Evolutionary conservation across 2,888 invertebrate genomes (phyloP), one percentile per base, ranked within the genome.

Genomic region (Drosophila setosimentum): DNA sequence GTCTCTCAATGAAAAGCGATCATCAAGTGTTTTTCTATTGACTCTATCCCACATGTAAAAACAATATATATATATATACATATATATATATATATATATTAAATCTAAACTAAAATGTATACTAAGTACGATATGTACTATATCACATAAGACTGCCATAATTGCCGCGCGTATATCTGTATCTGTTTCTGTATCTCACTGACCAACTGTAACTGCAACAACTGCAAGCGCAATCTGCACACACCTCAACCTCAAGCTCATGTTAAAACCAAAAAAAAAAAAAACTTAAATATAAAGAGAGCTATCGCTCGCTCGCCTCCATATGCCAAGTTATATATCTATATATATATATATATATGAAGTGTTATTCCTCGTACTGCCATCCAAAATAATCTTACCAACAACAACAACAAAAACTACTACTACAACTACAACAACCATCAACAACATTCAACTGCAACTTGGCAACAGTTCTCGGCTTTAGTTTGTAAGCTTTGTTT

Each of bases 401-500:
- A 70, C 63, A 73, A 73, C 68, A 68, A 40, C 80, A 71, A 61
- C 70, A 62, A 24, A 45, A 37, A 78, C 69, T 57, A 76, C 73
- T 60, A 68, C 64, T 63, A 45, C 64, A 58, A 76, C 51, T 60
- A 65, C 64, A 67, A 45, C 64, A 51, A 76, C 48, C 48, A 68
- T 64, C 76, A 76, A 73, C 69, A 78, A 76, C 65, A 78, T 72
- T 68, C 78, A 64, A 66, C 60, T 67, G 77, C 83, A 80, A 83
- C 73, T 83, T 81, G 83, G 71, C 86, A 80, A 84, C 70, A 79
- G 74, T 74, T 45, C 76, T 78, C 73, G 79, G 86, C 88, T 85
- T 85, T 85, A 85, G 84, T 87, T 85, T 81, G 77, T 85, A 85
- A 85, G 84, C 84, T 78, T 67, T 59, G 67, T 57, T 58, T 73